Evolutionary conservation across 2,113 vertebrate genomes (phyloP), one percentile per base, ranked within the genome.

Genomic region (Ammodytes dubius): DNA sequence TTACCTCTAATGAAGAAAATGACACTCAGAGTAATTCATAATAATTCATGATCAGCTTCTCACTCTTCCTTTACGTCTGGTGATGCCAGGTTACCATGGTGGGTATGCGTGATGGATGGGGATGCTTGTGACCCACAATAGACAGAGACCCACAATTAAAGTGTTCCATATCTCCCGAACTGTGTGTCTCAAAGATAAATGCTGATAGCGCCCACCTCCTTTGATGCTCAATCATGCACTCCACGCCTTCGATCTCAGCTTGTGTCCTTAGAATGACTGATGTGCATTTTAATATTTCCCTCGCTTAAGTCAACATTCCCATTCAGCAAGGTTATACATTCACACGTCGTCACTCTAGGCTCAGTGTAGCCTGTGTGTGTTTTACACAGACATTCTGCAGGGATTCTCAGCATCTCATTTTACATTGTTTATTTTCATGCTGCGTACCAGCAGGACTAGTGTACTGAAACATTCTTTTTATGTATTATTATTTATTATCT

Each of bases 141-240:
- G 89, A 88, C 77, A 90, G 81, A 90, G 81, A 87, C 27, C 77
- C 71, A 86, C 90, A 93, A 94, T 92, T 90, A 91, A 91, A 86
- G 81, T 2, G 15, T 15, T 11, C 68, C 86, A 88, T 83, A 88
- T 89, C 86, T 84, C 75, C 49, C 80, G 27, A 83, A 74, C 86
- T 86, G 81, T 76, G 83, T 82, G 82, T 88, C 83, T 83, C 39
- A 77, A 70, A 91, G 90, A 89, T 92, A 88, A 90, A 93, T 89
- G 88, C 86, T 87, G 86, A 88, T 78, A 82, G 89, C 76, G 1
- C 65, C 78, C 78, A 74, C 63, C 78, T 27, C 76, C 83, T 84
- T 72, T 87, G 78, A 90, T 90, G 85, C 89, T 91, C 76, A 89
- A 82, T 92, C 88, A 90, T 74, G 86, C 82, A 58, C 85, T 77